Evolutionary conservation across 2,113 vertebrate genomes (phyloP), one percentile per base, ranked within the genome.

Genomic region (Salvelinus namaycush): DNA sequence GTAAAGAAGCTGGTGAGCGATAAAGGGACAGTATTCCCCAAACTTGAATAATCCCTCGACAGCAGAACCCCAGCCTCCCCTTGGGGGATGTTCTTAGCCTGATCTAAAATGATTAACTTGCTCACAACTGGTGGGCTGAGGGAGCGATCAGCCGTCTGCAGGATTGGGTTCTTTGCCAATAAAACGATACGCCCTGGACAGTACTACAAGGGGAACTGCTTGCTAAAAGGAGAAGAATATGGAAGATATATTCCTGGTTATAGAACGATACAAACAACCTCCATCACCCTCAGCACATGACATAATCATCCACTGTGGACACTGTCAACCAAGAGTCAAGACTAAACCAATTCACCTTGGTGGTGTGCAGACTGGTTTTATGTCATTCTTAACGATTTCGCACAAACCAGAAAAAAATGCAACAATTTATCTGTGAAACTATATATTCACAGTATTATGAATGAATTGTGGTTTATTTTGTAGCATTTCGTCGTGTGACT

Each of bases 1-100:
- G 83, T 81, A 85, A 76, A 86, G 87, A 81, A 69, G 83, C 82
- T 75, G 59, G 75, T 26, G 68, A 74, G 66, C 81, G 90, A 92
- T 91, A 90, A 91, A 84, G 48, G 22, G 85, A 89, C 87, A 90
- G 88, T 89, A 90, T 91, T 87, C 75, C 81, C 79, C 74, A 84
- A 91, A 90, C 83, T 83, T 87, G 79, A 87, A 86, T 87, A 85
- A 90, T 90, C 87, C 87, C 86, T 85, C 34, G 66, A 82, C n/a
- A 26, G 75, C 76, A 83, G 78, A 76, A 76, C 75, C 79, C 70
- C 1, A 75, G 81, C 75, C 81, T 87, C 85, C 76, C 81, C 82
- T 67, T 77, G 79, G 88, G 86, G 84, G 80, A 83, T 78, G 70
- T 87, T 84, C 85, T 75, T 71, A 82, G 75, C 59, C 14, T 49